Evolutionary conservation across 2,113 vertebrate species (phyloP).

Genomic region (Rhinolophus sinicus): DNA sequence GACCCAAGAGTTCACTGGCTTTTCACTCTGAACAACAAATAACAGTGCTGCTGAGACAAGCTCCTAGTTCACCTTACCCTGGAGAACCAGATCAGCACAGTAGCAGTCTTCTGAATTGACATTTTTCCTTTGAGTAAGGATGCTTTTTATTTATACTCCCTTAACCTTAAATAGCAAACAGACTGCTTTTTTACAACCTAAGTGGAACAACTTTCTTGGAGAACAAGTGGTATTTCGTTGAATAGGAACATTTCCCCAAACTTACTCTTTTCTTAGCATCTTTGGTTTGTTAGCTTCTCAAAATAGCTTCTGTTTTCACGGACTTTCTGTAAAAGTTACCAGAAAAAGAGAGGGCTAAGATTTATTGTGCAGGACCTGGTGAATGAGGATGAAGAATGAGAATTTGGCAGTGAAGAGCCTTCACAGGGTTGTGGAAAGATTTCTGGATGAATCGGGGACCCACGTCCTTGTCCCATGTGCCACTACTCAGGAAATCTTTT

Average conservation of each 20-base stretch:
- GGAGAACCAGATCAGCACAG: constrained; percentile 51
- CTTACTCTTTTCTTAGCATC: not conserved
- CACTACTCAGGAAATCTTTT: not conserved
- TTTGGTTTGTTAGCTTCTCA: constrained; percentile 24
- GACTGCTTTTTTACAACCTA: not conserved
- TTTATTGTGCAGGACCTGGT: not conserved
- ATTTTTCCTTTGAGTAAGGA: constrained; percentile 59
- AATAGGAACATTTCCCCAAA: not conserved
- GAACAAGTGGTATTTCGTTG: constrained; percentile 48
- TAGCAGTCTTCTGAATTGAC: not conserved
- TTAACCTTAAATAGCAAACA: constrained; percentile 45
- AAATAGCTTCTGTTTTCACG: constrained; percentile 26
- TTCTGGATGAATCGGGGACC: not conserved
- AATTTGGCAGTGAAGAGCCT: not conserved
- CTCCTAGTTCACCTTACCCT: constrained; percentile 46
- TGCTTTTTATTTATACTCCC: constrained; percentile 43
- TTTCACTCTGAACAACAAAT: constrained; percentile 63
- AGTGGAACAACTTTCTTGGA: not conserved
- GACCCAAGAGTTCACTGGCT: constrained; percentile 70
- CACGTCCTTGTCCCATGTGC: not conserved
- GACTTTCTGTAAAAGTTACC: constrained; percentile 40
- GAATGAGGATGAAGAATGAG: not conserved
- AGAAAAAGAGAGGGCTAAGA: not conserved
- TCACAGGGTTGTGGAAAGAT: not conserved
- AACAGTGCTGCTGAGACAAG: constrained; percentile 42